Evolutionary conservation across 2,797 vertebrate species (phyloP).

Genomic region (Spondyliosoma cantharus): DNA sequence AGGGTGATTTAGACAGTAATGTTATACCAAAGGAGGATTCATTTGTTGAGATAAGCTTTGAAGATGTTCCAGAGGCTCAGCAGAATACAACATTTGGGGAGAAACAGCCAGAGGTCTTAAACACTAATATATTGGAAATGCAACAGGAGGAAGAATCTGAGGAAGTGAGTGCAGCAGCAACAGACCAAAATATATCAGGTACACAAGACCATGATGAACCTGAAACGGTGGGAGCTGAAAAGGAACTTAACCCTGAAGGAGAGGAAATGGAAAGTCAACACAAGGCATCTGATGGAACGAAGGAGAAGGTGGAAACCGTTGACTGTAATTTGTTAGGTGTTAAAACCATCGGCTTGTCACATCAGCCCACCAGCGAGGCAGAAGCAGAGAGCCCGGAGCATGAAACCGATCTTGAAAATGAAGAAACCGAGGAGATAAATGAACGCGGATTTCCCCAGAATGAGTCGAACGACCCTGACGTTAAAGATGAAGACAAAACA

Average conservation of each 20-base stretch:
- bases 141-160: slow-evolving; percentile 32
- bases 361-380: slow-evolving; percentile 43
- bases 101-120: slow-evolving; percentile 32
- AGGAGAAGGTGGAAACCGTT: slow-evolving; percentile 39
- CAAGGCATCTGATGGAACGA: slow-evolving; percentile 11
- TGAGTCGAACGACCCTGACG: slow-evolving; percentile 40
- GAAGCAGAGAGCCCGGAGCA: slow-evolving; percentile 39
- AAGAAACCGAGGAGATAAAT: slow-evolving; percentile 19
- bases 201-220: slow-evolving; percentile 26
- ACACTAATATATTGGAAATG: neutral
- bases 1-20: slow-evolving; percentile 38
- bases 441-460: slow-evolving; percentile 24
- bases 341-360: slow-evolving; percentile 43
- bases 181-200: slow-evolving; percentile 27
- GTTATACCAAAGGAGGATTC: slow-evolving; percentile 54
- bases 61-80: slow-evolving; percentile 66
- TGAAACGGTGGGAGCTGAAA: slow-evolving; percentile 24
- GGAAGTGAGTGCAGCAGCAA: slow-evolving; percentile 25
- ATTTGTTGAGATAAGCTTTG: slow-evolving; percentile 72
- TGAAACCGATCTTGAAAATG: slow-evolving; percentile 19
- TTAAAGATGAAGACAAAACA: slow-evolving; percentile 40
- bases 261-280: slow-evolving; percentile 45
- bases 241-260: slow-evolving; percentile 40
- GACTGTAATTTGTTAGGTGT: slow-evolving; percentile 45
- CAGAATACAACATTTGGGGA: slow-evolving; percentile 37